Percentiles rank a stretch among this genome's conserved stretches.
phyloP scores from a whole-genome alignment of 2,797 vertebrate species.

The Tenualosa thibaudeaui region DNA sequence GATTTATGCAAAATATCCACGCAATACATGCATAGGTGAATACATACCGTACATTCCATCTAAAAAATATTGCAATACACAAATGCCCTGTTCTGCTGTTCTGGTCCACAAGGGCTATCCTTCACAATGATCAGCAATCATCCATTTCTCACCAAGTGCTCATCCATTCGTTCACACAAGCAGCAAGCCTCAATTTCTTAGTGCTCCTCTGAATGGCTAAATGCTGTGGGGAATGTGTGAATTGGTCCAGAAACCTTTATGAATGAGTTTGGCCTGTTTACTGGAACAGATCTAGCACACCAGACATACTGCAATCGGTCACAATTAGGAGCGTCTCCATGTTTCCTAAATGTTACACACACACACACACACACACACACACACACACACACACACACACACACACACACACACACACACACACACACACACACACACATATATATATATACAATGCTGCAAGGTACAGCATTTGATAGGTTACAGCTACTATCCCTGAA shows the following conservation, averaged over 20 bases:
- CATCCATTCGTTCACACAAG: too few relatives aligned
- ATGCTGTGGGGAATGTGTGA: neutral
- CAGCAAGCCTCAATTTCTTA: neutral
- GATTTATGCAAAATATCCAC: neutral
- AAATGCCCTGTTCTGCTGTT: neutral
- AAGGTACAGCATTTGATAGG: neutral
- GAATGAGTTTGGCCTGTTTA: constrained; percentile 9
- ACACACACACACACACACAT: too few relatives aligned
- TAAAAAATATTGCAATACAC: neutral
- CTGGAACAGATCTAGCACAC: neutral
- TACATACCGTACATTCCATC: neutral
- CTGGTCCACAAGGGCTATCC: neutral
- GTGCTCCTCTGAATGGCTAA: neutral
- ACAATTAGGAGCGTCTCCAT: neutral
- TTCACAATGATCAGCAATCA: neutral
- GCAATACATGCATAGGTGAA: neutral
- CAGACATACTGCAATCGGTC: neutral
- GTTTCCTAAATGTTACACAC: too few relatives aligned
- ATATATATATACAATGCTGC: too few relatives aligned
- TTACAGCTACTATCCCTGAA: neutral
- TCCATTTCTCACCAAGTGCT: neutral
- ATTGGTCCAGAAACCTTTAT: neutral
- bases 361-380: too few relatives aligned
- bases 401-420: too few relatives aligned
- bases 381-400: too few relatives aligned